Base-by-base conservation (phyloP, 2,888 invertebrate species). In the Harpalus rufipes region DNA sequence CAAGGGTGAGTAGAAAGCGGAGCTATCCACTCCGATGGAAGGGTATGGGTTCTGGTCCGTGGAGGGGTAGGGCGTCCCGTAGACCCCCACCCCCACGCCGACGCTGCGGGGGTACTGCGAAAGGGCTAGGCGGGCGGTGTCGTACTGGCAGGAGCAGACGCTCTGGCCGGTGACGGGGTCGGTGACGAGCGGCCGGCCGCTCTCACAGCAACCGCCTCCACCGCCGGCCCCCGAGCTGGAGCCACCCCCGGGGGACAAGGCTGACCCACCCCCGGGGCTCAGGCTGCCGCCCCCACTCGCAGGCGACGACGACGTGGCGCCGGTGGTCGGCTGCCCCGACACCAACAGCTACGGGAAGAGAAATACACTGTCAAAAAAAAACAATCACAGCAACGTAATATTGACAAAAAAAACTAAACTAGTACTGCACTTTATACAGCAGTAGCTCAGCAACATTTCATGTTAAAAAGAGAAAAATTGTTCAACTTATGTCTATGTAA, bases 121-220 rank as follows among this genome's bases (percentile, higher is more conserved):
- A 86, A 97, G 94, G 81, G 97, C 96, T 87, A 97, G 93, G 88
- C 97, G 93, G 68, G 97, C 96, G 85, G 96, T 95, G 91, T 97
- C 97, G 92, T 97, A 97, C 91, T 97, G 97, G 92, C 98, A 98
- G 88, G 97, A 97, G 92, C 97, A 98, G 88, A 98, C 97, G 82
- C 97, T 96, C 92, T 97, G 97, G 51, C 97, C 97, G 87, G 97
- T 96, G 86, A 97, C 96, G 8, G 97, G 97, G 92, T 98, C 97
- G 88, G 97, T 97, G 93, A 97, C 96, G 91, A 97, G 95, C 87
- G 97, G 97, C 86, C 97, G 94, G 80, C 97, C 97, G 87, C 97
- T 97, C 90, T 97, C 97, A 92, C 97, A 97, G 92, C 97, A 97
- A 0, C 92, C 87, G 2, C 88, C 88, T 16, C 87, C 88, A 10